Percentiles rank a stretch among this genome's conserved stretches.
These are phyloP conservation scores for Odocoileus virginianus DNA, from an alignment of 2,113 vertebrate species.

Conservation along the genomic window DNA sequence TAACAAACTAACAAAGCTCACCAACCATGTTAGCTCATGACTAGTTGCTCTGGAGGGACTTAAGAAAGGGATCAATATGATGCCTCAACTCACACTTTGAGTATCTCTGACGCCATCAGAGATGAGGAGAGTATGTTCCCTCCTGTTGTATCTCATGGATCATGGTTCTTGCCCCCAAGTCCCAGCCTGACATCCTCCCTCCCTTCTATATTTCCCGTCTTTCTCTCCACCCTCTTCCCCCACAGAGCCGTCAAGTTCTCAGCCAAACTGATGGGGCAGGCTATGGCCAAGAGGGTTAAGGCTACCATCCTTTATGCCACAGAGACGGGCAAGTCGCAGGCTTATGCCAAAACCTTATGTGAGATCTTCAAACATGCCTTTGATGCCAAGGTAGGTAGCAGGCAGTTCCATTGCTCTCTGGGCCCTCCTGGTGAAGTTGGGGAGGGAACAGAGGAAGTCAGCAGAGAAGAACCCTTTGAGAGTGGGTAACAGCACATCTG, in stretches of 20 bases:
- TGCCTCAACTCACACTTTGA: neutral
- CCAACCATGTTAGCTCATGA: neutral
- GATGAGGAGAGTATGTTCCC: neutral
- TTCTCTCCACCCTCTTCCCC: neutral
- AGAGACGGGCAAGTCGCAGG: slow-evolving; percentile 95
- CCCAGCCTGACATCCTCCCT: neutral
- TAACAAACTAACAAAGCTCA: neutral
- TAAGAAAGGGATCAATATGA: neutral
- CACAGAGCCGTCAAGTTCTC: slow-evolving; percentile 98
- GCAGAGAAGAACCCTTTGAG: neutral
- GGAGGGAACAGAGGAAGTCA: neutral
- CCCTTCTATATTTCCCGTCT: neutral
- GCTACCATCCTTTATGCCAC: slow-evolving; percentile 97
- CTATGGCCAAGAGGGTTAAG: slow-evolving; percentile 98
- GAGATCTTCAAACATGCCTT: slow-evolving; percentile 99
- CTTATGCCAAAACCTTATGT: slow-evolving; percentile 96
- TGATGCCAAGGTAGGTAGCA: slow-evolving; percentile 90
- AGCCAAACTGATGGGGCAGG: slow-evolving; percentile 97
- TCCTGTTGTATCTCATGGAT: neutral
- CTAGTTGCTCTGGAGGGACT: too few relatives aligned
- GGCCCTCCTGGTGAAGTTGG: fast-evolving
- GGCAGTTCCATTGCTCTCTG: neutral
- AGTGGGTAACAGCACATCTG: fast-evolving
- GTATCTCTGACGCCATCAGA: neutral
- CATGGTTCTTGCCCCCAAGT: neutral